These are phyloP conservation scores for Escarpia spicata DNA, from an alignment of 2,888 invertebrate species.

Conservation along the genomic window DNA sequence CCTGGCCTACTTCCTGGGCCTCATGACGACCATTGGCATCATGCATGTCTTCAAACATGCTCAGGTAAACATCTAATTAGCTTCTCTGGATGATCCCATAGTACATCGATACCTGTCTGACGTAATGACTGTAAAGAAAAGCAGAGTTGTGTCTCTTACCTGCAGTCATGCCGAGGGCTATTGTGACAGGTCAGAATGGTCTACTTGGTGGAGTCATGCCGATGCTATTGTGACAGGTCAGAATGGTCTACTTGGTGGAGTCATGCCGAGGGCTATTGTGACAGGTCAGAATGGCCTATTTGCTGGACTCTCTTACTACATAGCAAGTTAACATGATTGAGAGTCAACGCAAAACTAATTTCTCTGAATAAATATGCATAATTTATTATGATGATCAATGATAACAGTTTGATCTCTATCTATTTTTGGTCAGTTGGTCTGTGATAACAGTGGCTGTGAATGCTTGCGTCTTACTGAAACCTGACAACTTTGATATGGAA, in stretches of 20 bases:
- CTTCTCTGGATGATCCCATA: not conserved
- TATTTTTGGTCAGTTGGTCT: not conserved
- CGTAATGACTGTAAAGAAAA: not conserved
- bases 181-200: too few relatives aligned
- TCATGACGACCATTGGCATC: constrained; percentile 92
- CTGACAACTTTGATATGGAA: not conserved
- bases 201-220: not conserved
- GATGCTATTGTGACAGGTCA: too few relatives aligned
- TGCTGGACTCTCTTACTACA: not conserved
- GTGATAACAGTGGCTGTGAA: not conserved
- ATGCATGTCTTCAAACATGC: constrained; percentile 99
- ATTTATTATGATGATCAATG: not conserved
- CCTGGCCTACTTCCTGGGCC: constrained; percentile 90
- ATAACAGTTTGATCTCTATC: not conserved
- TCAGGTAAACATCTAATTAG: constrained; percentile 59
- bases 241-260: not conserved
- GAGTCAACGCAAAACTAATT: not conserved
- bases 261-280: too few relatives aligned
- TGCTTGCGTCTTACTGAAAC: not conserved
- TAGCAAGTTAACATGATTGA: not conserved
- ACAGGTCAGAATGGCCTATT: not conserved
- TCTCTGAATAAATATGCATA: not conserved
- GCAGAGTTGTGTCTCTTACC: not conserved
- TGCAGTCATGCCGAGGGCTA: too few relatives aligned
- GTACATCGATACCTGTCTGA: not conserved